Evolutionary conservation across 2,888 invertebrate genomes (phyloP).

Genomic region (Chrysolina oricalcia): DNA sequence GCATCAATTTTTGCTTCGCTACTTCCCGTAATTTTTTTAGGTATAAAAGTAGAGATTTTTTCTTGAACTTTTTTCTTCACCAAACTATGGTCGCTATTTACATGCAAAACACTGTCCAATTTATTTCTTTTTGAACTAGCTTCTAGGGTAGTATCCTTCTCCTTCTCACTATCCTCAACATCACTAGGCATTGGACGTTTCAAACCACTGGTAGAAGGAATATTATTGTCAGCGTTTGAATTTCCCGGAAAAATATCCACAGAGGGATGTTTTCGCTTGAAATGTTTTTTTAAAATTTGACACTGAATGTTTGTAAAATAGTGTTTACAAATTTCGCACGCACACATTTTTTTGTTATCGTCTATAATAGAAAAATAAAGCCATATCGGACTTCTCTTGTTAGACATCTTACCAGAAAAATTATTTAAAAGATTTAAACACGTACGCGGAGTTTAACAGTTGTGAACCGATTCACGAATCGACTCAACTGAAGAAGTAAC

Average conservation of each 20-base stretch:
- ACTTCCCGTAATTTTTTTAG: neutral
- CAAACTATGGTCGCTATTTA: neutral
- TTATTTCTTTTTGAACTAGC: too few relatives aligned
- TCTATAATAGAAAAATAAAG: neutral
- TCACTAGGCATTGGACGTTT: too few relatives aligned
- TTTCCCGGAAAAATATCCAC: neutral
- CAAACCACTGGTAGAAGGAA: neutral
- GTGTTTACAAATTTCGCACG: neutral
- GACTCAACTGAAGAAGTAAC: too few relatives aligned
- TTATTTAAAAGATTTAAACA: too few relatives aligned
- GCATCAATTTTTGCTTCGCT: neutral
- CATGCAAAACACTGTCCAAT: neutral
- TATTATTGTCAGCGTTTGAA: neutral
- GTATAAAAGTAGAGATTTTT: neutral
- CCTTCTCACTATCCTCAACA: too few relatives aligned
- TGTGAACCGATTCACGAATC: too few relatives aligned
- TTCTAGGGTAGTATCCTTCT: too few relatives aligned
- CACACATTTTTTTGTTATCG: neutral
- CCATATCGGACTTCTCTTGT: neutral
- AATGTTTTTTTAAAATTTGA: constrained; percentile 36
- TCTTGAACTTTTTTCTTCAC: neutral
- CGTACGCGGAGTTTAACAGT: too few relatives aligned
- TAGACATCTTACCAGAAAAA: too few relatives aligned
- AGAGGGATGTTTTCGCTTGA: constrained; percentile 34
- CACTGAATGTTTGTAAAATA: constrained; percentile 32